Conservation (phyloP, 92 coral and sea anemone species). For the Parazoanthus darwini region DNA sequence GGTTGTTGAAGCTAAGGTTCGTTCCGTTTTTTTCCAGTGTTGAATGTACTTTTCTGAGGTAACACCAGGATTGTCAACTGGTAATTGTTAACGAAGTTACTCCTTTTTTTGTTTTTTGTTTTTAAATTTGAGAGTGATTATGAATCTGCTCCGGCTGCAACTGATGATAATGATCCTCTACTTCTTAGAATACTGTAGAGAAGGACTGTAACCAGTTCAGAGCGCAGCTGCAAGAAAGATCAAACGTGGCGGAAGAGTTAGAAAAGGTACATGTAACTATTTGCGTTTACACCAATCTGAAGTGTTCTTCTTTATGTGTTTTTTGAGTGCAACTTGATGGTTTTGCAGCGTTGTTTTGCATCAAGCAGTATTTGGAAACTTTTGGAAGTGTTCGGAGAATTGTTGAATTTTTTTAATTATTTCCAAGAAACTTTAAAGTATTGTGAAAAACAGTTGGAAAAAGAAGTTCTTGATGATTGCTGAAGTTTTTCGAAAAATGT, state of each 20-base stretch:
- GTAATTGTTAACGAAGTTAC: not conserved
- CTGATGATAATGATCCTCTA: not conserved
- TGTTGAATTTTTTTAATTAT: too few relatives aligned
- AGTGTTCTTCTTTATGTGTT: not conserved
- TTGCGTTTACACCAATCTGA: not conserved
- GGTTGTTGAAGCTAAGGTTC: constrained; percentile 71
- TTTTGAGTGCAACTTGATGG: not conserved
- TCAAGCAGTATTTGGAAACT: too few relatives aligned
- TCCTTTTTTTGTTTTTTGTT: not conserved
- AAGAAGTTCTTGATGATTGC: too few relatives aligned
- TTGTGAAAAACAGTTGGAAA: too few relatives aligned
- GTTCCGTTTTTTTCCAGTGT: not conserved
- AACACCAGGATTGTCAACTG: not conserved
- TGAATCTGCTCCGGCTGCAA: too few relatives aligned
- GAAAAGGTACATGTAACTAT: constrained; percentile 67
- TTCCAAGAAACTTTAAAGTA: too few relatives aligned
- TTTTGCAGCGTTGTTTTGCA: not conserved
- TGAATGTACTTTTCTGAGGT: not conserved
- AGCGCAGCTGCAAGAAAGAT: constrained; percentile 67
- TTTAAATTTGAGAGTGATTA: too few relatives aligned
- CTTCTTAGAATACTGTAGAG: constrained; percentile 64
- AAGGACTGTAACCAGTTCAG: constrained; percentile 73
- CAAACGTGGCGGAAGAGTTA: constrained; percentile 74
- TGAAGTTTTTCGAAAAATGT: too few relatives aligned
- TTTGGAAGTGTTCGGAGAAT: too few relatives aligned